Evolutionary conservation across 2,113 vertebrate genomes (phyloP).

Genomic region (Corythornis cristatus): DNA sequence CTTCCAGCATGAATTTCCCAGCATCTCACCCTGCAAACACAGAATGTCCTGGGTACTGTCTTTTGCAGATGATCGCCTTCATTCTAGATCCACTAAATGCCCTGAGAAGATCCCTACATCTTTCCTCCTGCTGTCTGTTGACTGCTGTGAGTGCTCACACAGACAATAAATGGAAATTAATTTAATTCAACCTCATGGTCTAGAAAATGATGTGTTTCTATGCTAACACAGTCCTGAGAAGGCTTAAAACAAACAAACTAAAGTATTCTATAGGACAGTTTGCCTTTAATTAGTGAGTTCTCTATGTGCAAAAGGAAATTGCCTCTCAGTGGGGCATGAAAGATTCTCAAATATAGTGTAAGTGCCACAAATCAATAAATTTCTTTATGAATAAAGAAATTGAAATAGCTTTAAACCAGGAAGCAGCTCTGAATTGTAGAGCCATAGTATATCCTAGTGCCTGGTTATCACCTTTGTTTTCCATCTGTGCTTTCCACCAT

Average conservation of each 20-base stretch:
- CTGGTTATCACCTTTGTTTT: not conserved
- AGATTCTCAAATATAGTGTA: not conserved
- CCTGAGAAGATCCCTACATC: not conserved
- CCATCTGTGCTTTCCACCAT: rapidly evolving
- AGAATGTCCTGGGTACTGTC: not conserved
- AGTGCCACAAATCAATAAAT: not conserved
- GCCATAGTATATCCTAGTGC: not conserved
- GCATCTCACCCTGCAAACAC: not conserved
- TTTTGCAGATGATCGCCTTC: not conserved
- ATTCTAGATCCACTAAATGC: not conserved
- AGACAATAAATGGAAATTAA: not conserved
- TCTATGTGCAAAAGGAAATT: not conserved
- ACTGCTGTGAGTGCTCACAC: not conserved
- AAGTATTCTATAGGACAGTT: not conserved
- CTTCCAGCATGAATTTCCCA: not conserved
- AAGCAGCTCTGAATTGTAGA: not conserved
- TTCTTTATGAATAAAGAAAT: not conserved
- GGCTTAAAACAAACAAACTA: not conserved
- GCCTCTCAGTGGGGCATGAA: not conserved
- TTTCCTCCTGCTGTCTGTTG: not conserved
- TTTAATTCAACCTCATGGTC: not conserved
- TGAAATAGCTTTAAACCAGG: not conserved
- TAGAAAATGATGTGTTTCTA: not conserved
- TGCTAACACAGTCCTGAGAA: not conserved
- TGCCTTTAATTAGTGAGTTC: not conserved